Percentiles rank a stretch among this genome's conserved stretches.
These are phyloP conservation scores for Lacanobia wlatinum DNA, from an alignment of 2,888 invertebrate species.

Conservation along the genomic window DNA sequence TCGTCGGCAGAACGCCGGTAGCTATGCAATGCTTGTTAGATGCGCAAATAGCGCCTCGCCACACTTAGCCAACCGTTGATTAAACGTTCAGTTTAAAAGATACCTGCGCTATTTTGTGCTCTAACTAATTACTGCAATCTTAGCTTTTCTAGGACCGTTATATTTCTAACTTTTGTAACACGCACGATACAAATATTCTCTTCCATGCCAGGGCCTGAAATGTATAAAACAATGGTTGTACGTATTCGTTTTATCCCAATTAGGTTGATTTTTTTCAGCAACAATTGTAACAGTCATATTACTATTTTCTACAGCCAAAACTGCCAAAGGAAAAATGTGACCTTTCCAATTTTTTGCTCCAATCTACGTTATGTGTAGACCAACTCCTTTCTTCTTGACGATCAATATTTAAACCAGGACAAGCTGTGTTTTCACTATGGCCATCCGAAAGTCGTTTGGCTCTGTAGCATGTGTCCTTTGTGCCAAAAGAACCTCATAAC, in stretches of 20 bases:
- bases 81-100: constrained; percentile 29
- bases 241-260: not conserved
- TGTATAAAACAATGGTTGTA: not conserved
- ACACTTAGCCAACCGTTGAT: constrained; percentile 40
- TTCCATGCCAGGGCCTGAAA: not conserved
- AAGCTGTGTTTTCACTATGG: constrained; percentile 57
- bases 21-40: constrained; percentile 56
- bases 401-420: constrained; percentile 58
- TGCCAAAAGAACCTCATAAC: constrained; percentile 52
- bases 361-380: constrained; percentile 15
- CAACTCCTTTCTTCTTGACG: constrained; percentile 28
- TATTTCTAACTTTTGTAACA: not conserved
- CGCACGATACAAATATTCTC: not conserved
- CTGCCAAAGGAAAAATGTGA: not conserved
- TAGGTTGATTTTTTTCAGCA: not conserved
- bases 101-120: constrained; percentile 4
- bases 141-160: not conserved
- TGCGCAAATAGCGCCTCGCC: constrained; percentile 44
- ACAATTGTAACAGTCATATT: not conserved
- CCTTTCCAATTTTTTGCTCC: not conserved
- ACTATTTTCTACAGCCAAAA: not conserved
- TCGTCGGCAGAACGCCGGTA: constrained; percentile 43
- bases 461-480: constrained; percentile 28
- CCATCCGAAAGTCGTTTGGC: constrained; percentile 59
- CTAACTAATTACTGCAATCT: not conserved